Evolutionary conservation across 35 echinoderm and acorn worm species (phyloP).

Genomic region (Lytechinus pictus): DNA sequence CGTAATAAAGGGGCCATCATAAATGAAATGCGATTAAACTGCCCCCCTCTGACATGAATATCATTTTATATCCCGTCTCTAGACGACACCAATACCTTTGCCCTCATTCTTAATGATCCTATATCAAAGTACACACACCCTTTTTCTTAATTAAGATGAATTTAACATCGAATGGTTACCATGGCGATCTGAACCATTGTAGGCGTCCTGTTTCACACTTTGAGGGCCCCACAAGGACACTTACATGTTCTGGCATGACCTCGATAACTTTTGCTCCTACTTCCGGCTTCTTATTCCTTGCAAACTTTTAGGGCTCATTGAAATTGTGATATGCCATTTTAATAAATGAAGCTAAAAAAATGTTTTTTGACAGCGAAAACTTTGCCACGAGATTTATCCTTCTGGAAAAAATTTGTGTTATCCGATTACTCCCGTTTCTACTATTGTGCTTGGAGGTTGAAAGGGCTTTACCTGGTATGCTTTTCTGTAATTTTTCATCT

Average conservation of each 20-base stretch:
- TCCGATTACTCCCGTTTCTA: background rate
- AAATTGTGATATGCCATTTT: background rate
- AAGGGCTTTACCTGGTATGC: background rate
- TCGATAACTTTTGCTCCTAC: conserved; percentile 17
- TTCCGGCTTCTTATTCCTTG: conserved; percentile 6
- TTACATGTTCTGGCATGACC: background rate
- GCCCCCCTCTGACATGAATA: background rate
- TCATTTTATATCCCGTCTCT: background rate
- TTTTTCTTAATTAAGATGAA: conserved; percentile 8
- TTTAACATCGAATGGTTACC: conserved; percentile 11
- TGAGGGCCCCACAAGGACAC: background rate
- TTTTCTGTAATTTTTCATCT: background rate
- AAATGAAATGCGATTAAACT: background rate
- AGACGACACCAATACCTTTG: background rate
- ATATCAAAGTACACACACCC: background rate
- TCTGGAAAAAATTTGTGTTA: background rate
- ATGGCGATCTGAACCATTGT: background rate
- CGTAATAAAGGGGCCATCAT: background rate
- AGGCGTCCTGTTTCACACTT: background rate
- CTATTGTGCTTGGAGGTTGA: background rate
- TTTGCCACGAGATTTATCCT: background rate
- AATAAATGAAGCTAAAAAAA: background rate
- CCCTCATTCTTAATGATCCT: background rate
- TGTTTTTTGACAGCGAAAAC: background rate
- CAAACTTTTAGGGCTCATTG: background rate